These are phyloP conservation scores for Leptoteleia sp. DNA, from an alignment of 1,140 invertebrate genomes.

Conservation along the genomic window DNA sequence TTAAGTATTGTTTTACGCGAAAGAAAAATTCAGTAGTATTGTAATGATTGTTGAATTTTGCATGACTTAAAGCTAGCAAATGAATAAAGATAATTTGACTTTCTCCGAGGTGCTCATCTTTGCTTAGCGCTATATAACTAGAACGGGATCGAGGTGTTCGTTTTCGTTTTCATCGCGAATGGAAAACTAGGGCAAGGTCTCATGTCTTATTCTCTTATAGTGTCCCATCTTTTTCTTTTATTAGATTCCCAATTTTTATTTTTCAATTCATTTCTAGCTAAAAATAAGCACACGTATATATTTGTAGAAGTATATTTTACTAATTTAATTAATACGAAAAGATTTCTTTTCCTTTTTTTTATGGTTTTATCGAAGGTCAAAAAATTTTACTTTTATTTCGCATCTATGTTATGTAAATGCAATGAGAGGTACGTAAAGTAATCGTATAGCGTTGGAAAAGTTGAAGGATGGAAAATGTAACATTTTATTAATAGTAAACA, in stretches of 20 bases:
- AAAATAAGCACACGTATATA: no score
- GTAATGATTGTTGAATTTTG: neutral
- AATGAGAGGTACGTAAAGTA: no score
- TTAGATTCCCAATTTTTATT: slow-evolving; percentile 25
- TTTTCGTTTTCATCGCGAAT: slow-evolving; percentile 59
- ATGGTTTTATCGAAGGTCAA: no score
- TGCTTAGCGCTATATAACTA: slow-evolving; percentile 52
- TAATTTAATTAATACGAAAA: no score
- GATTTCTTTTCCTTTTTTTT: no score
- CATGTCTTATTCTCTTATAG: slow-evolving; percentile 47
- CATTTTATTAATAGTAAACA: no score
- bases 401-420: no score
- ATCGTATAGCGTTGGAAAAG: no score
- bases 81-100: slow-evolving; percentile 17
- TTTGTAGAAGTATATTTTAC: no score
- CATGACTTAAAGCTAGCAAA: neutral
- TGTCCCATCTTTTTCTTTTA: slow-evolving; percentile 44
- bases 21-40: neutral
- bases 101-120: slow-evolving; percentile 34
- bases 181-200: slow-evolving; percentile 57
- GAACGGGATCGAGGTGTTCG: slow-evolving; percentile 62
- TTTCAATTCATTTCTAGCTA: slow-evolving; percentile 13
- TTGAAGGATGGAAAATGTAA: no score
- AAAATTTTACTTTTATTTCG: no score
- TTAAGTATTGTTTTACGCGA: no score